phyloP scores from a whole-genome alignment of 1,140 invertebrate species.

The Psilanteris sp. region DNA sequence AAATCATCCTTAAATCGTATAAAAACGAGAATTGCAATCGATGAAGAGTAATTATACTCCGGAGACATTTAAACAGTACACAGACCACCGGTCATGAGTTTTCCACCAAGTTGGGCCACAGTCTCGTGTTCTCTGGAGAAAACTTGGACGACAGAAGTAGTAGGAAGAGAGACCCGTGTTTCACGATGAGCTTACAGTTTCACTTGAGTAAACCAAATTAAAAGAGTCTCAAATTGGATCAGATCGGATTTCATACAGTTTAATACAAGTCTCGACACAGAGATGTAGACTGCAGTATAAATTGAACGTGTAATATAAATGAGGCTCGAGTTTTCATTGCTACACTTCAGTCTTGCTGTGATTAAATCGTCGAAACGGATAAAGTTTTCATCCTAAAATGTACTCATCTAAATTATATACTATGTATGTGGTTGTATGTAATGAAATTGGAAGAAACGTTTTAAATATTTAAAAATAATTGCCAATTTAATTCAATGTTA shows the following conservation, averaged over 20 bases:
- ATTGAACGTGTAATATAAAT: slow-evolving; percentile 66
- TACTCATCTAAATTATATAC: slow-evolving; percentile 51
- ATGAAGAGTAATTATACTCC: slow-evolving; percentile 67
- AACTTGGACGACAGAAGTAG: slow-evolving; percentile 58
- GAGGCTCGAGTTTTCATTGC: slow-evolving; percentile 63
- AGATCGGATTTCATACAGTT: slow-evolving; percentile 65
- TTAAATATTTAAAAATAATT: no score
- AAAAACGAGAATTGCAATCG: slow-evolving; percentile 34
- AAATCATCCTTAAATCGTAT: slow-evolving; percentile 19
- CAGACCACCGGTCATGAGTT: slow-evolving; percentile 59
- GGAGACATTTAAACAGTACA: slow-evolving; percentile 58
- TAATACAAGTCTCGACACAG: slow-evolving; percentile 63
- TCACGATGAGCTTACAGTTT: slow-evolving; percentile 58
- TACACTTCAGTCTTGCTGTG: slow-evolving; percentile 51
- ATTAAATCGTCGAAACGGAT: slow-evolving; percentile 64
- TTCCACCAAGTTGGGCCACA: slow-evolving; percentile 54
- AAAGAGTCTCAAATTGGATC: slow-evolving; percentile 66
- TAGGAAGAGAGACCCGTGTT: slow-evolving; percentile 48
- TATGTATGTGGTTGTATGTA: slow-evolving; percentile 61
- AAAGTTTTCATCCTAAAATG: slow-evolving; percentile 58
- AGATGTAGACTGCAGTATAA: slow-evolving; percentile 51
- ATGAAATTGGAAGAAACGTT: slow-evolving; percentile 44
- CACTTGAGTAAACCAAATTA: slow-evolving; percentile 62
- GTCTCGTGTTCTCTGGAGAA: slow-evolving; percentile 54
- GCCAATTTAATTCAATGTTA: no score